A percentile compares a stretch with the other conserved stretches of the same genome.
phyloP scores from a whole-genome alignment of 2,797 vertebrate genomes.

The Lacerta viridis region DNA sequence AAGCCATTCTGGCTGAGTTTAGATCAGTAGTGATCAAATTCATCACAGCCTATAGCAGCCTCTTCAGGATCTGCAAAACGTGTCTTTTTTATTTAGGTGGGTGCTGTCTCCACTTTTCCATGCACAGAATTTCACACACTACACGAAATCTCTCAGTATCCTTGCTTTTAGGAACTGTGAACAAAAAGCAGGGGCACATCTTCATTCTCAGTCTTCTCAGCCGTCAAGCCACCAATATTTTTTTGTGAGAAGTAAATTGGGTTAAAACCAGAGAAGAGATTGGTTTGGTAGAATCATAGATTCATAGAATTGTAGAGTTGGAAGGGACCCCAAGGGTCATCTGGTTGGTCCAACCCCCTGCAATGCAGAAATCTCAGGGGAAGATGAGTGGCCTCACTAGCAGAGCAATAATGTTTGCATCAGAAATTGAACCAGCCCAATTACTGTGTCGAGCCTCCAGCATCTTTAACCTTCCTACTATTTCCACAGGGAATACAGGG shows the following conservation, averaged over 20 bases:
- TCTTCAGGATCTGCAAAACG: background rate
- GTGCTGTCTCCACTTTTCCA: background rate
- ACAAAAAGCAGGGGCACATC: background rate
- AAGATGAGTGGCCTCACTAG: background rate
- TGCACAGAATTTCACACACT: background rate
- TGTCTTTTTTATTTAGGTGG: background rate
- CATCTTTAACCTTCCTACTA: conserved; percentile 9
- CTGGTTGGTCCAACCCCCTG: too few species aligned
- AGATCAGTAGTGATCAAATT: background rate
- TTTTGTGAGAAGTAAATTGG: background rate
- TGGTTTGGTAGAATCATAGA: background rate
- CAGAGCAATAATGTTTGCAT: background rate
- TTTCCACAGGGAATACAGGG: conserved; percentile 89
- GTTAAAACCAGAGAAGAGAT: background rate
- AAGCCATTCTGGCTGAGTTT: background rate
- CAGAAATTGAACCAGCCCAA: background rate
- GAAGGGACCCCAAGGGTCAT: too few species aligned
- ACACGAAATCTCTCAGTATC: background rate
- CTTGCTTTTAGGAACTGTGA: background rate
- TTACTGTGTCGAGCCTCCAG: background rate
- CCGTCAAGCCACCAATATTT: background rate
- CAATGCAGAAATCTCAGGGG: too few species aligned
- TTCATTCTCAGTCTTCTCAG: background rate
- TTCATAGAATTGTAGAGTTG: too few species aligned
- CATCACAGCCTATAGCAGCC: background rate